Conservation (phyloP, 2,797 vertebrate genomes). For the Pseudochirops cupreus region DNA sequence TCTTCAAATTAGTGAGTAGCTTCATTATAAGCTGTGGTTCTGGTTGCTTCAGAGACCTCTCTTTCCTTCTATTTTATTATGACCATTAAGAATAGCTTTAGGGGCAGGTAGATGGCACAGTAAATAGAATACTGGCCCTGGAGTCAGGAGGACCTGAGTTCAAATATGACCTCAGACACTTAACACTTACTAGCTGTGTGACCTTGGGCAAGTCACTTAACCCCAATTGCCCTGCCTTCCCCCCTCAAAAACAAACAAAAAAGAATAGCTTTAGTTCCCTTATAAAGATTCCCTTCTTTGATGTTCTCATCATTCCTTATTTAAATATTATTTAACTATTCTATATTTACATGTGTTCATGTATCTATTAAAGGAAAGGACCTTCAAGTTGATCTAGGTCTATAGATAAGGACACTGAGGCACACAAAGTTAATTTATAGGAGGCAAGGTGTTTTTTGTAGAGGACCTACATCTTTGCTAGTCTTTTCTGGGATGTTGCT, state of each 20-base stretch:
- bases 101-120: too few relatives aligned
- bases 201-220: too few relatives aligned
- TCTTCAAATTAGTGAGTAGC: not conserved
- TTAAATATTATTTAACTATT: not conserved
- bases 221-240: too few relatives aligned
- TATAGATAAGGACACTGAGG: not conserved
- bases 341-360: not conserved
- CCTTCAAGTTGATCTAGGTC: not conserved
- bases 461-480: not conserved
- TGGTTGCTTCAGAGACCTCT: not conserved
- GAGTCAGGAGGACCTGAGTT: too few relatives aligned
- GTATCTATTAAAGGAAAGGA: not conserved
- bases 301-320: not conserved
- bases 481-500: not conserved
- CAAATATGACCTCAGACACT: too few relatives aligned
- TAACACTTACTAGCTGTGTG: too few relatives aligned
- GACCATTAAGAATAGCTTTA: not conserved
- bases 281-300: not conserved
- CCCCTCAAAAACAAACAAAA: too few relatives aligned
- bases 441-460: too few relatives aligned
- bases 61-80: accelerated
- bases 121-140: too few relatives aligned
- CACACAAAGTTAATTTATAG: not conserved
- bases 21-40: not conserved
- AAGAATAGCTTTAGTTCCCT: not conserved